These are phyloP conservation scores for Hirudo medicinalis DNA, from an alignment of 1,140 invertebrate genomes.

Conservation along the genomic window DNA sequence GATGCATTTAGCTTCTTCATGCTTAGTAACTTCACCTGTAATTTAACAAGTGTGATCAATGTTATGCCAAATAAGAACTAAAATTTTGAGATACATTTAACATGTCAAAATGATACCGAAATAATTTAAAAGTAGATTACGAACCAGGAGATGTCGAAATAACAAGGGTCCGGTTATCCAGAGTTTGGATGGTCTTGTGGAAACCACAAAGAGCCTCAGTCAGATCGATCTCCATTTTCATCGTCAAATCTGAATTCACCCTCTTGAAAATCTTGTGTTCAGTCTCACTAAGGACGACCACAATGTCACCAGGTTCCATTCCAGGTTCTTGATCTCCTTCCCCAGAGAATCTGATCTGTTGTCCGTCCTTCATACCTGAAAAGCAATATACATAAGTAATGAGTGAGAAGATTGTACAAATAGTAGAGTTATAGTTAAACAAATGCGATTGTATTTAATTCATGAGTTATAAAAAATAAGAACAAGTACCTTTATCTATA, in stretches of 20 bases:
- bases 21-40: constrained; percentile 65
- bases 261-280: constrained; percentile 67
- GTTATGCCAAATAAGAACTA: constrained; percentile 8
- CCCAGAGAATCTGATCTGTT: constrained; percentile 83
- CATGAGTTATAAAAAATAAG: too few species aligned
- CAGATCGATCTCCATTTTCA: constrained; percentile 61
- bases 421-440: too few species aligned
- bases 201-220: constrained; percentile 93
- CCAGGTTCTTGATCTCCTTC: constrained; percentile 97
- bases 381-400: too few species aligned
- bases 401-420: too few species aligned
- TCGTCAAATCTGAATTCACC: constrained; percentile 70
- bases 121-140: neutral
- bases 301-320: constrained; percentile 75
- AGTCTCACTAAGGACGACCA: constrained; percentile 90
- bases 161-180: constrained; percentile 78
- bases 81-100: neutral
- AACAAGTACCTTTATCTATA: constrained; percentile 68
- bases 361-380: constrained; percentile 70
- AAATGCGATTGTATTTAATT: too few species aligned
- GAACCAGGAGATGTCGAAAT: constrained; percentile 66
- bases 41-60: constrained; percentile 19
- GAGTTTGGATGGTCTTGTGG: constrained; percentile 75
- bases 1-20: constrained; percentile 79
- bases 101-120: neutral